Percentiles rank a stretch among this genome's conserved stretches.
phyloP scores from a whole-genome alignment of 2,888 invertebrate species.

The Lasius fuliginosus region DNA sequence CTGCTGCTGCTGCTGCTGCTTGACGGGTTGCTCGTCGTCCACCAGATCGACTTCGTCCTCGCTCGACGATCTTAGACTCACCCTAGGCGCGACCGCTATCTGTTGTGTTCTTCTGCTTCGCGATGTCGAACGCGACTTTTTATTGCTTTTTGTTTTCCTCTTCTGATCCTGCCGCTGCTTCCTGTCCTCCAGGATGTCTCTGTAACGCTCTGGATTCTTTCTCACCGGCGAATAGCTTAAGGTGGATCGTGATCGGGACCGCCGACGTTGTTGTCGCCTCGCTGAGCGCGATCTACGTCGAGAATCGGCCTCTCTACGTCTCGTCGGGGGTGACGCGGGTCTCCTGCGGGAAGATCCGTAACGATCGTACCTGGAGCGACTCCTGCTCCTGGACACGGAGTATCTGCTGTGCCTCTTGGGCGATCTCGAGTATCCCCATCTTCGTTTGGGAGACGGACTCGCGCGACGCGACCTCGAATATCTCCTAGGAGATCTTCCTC shows the following conservation, averaged over 20 bases:
- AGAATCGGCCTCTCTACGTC: conserved; percentile 71
- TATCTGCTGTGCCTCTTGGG: conserved; percentile 80
- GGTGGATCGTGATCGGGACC: conserved; percentile 83
- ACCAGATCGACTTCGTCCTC: conserved; percentile 87
- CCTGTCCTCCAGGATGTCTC: conserved; percentile 89
- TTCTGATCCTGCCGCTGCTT: conserved; percentile 88
- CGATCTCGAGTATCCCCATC: conserved; percentile 76
- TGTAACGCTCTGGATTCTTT: conserved; percentile 90
- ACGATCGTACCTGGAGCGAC: conserved; percentile 81
- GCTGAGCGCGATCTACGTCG: conserved; percentile 80
- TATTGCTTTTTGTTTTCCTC: conserved; percentile 82
- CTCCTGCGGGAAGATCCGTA: conserved; percentile 76
- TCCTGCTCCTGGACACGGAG: conserved; percentile 80
- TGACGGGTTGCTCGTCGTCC: conserved; percentile 86
- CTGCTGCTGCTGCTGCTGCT: conserved; percentile 14
- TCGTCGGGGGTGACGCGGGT: conserved; percentile 70
- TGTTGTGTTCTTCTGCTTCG: conserved; percentile 74
- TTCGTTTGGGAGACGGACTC: conserved; percentile 79
- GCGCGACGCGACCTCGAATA: conserved; percentile 79
- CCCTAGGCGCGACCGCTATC: conserved; percentile 80
- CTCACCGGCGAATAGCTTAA: conserved; percentile 91
- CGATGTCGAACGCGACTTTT: conserved; percentile 81
- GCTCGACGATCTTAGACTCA: conserved; percentile 84
- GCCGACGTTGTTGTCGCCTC: conserved; percentile 67
- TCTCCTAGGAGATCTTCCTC: conserved; percentile 77